These are phyloP conservation scores for Pseudomyrmex pallidus DNA, from an alignment of 1,140 invertebrate species.

Conservation along the genomic window DNA sequence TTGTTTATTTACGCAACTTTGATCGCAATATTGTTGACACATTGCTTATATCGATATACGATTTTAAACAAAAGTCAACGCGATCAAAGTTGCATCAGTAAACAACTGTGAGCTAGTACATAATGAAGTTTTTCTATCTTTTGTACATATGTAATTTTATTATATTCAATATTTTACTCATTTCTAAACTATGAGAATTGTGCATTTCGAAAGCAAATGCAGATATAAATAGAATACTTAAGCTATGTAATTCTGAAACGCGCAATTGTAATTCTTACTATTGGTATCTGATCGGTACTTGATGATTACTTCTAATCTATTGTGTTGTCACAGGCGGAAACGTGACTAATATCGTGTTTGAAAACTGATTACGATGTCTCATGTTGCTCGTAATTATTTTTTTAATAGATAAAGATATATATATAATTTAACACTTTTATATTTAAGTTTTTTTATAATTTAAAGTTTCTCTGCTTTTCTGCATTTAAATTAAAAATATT, in stretches of 20 bases:
- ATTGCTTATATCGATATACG: too few species aligned
- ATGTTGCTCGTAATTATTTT: not conserved
- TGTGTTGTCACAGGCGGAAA: conserved; percentile 12
- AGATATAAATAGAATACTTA: too few species aligned
- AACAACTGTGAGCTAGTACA: too few species aligned
- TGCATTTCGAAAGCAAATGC: too few species aligned
- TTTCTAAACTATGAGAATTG: not conserved
- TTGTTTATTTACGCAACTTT: too few species aligned
- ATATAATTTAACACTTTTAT: conserved; percentile 5
- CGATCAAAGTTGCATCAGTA: too few species aligned
- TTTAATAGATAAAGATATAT: not conserved
- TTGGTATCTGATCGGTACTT: conserved; percentile 17
- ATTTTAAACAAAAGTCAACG: too few species aligned
- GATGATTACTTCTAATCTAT: conserved; percentile 41
- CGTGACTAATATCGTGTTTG: not conserved
- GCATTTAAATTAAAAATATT: not conserved
- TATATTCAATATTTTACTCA: not conserved
- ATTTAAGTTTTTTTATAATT: not conserved
- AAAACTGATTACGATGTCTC: not conserved
- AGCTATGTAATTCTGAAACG: conserved; percentile 8
- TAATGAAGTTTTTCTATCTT: too few species aligned
- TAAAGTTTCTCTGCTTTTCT: not conserved
- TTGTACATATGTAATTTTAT: not conserved
- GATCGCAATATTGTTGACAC: too few species aligned
- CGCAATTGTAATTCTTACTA: not conserved